Evolutionary conservation across 2,888 invertebrate genomes (phyloP).

Genomic region (Cephus rjabovi): DNA sequence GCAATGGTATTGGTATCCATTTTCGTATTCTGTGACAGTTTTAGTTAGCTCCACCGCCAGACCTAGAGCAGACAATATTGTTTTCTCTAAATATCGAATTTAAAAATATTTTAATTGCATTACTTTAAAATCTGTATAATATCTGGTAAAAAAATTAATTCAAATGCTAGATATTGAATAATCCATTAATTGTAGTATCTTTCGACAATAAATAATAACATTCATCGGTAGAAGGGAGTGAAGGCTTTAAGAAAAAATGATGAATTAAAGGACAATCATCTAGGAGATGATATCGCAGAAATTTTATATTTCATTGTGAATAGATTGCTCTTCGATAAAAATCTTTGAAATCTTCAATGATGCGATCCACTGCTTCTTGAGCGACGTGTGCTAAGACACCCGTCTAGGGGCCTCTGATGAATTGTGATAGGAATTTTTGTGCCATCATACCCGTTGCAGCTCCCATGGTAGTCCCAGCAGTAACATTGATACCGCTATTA

Average conservation of each 20-base stretch:
- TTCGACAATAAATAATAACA: no score
- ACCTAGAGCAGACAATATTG: background rate
- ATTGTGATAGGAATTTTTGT: constrained; percentile 11
- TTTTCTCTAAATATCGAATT: background rate
- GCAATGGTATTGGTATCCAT: background rate
- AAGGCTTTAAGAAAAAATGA: background rate
- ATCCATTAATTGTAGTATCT: no score
- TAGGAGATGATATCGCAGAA: background rate
- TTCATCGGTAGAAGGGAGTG: background rate
- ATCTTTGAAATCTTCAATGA: constrained; percentile 8
- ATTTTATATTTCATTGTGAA: background rate
- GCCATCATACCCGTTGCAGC: constrained; percentile 5
- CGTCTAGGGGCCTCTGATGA: constrained; percentile 24
- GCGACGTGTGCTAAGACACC: constrained; percentile 21
- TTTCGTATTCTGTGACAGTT: background rate
- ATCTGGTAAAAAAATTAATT: background rate
- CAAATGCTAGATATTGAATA: no score
- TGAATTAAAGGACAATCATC: background rate
- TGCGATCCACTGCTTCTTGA: constrained; percentile 27
- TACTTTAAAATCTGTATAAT: background rate
- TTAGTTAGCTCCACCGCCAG: background rate
- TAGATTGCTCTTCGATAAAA: background rate
- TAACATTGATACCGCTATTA: constrained; percentile 19
- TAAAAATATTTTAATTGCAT: background rate
- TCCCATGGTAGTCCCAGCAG: constrained; percentile 15